These are phyloP conservation scores for Etia nguti DNA, from an alignment of 2,113 vertebrate species.

Conservation along the genomic window DNA sequence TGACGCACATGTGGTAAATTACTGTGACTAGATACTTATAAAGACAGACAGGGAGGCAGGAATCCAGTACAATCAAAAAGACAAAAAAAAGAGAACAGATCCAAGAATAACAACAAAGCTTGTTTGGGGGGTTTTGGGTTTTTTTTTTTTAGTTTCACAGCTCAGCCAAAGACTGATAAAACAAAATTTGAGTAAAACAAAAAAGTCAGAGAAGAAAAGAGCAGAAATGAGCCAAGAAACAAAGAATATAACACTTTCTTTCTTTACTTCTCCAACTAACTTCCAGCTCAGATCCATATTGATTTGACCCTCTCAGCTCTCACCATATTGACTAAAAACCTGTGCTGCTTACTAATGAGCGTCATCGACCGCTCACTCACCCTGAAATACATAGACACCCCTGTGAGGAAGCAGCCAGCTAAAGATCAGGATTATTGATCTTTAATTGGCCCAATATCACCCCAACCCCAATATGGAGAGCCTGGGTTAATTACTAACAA, in stretches of 20 bases:
- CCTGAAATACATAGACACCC: neutral
- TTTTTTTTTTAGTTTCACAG: neutral
- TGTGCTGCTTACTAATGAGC: slow-evolving; percentile 39
- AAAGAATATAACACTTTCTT: neutral
- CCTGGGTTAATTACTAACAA: slow-evolving; percentile 50
- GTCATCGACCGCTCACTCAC: slow-evolving; percentile 28
- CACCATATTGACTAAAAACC: slow-evolving; percentile 25
- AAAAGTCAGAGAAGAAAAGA: neutral
- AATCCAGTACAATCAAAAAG: neutral
- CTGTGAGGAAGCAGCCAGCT: slow-evolving; percentile 15
- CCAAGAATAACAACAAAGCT: neutral
- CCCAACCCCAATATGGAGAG: slow-evolving; percentile 6
- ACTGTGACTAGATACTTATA: neutral
- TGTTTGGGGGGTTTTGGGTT: neutral
- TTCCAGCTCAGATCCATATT: slow-evolving; percentile 23
- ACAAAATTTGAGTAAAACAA: neutral
- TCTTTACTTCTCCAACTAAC: neutral
- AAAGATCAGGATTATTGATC: slow-evolving; percentile 50
- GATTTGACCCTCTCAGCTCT: slow-evolving; percentile 23
- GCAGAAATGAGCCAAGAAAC: neutral
- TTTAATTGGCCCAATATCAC: slow-evolving; percentile 51
- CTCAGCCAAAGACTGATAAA: neutral
- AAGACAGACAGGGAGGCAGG: neutral
- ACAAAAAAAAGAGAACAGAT: neutral
- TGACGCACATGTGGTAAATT: neutral